Conservation (phyloP, 2,113 vertebrate species). For the Pitta sordida region DNA sequence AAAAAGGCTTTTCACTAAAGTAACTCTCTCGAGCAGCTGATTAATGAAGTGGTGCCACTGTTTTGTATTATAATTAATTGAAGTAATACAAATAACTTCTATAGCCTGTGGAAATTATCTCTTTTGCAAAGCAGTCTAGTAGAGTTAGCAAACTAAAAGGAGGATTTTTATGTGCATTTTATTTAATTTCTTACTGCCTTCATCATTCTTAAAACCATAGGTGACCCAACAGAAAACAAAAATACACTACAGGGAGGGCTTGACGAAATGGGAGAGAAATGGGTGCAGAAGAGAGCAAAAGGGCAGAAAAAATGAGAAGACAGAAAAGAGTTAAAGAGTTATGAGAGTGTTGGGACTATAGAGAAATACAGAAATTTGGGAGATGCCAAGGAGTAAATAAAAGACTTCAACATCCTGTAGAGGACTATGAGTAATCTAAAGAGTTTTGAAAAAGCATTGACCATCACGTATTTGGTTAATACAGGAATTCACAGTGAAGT, state of each 20-base stretch:
- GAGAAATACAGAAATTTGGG: background rate
- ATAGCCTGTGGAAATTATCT: conserved; percentile 74
- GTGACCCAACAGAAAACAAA: background rate
- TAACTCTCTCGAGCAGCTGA: conserved; percentile 76
- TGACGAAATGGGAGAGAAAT: background rate
- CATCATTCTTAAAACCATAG: background rate
- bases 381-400: background rate
- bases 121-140: conserved; percentile 66
- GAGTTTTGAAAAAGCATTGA: background rate
- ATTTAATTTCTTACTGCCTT: background rate
- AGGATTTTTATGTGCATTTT: background rate
- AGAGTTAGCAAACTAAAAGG: conserved; percentile 51
- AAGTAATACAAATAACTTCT: conserved; percentile 82
- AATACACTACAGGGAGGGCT: background rate
- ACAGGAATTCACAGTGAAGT: background rate
- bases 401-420: background rate
- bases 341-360: background rate
- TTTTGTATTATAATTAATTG: conserved; percentile 82
- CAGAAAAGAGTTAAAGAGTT: background rate
- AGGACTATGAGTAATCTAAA: background rate
- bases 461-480: background rate
- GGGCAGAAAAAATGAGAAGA: background rate
- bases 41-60: conserved; percentile 81
- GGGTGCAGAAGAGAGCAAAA: background rate
- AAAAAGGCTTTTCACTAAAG: conserved; percentile 77